Percentiles rank a stretch among this genome's conserved stretches.
Conservation (phyloP, 2,888 invertebrate species). For the Ochropleura leucogaster region DNA sequence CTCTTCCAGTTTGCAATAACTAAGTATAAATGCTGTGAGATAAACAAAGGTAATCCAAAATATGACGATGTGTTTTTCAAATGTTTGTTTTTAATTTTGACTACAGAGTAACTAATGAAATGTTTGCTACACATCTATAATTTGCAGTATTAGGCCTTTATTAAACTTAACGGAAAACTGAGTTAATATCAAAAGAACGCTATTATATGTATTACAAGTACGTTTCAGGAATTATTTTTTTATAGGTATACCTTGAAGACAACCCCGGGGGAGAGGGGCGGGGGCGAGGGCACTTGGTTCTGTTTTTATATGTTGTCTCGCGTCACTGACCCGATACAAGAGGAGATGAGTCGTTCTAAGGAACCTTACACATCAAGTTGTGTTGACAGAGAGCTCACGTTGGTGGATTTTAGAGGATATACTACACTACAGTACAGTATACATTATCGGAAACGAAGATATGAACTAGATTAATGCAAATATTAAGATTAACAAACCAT, state of each 20-base stretch:
- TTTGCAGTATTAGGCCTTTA: neutral
- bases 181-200: neutral
- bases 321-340: slow-evolving; percentile 52
- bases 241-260: neutral
- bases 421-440: too few relatives aligned
- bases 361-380: slow-evolving; percentile 33
- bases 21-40: too few relatives aligned
- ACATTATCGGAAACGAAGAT: too few relatives aligned
- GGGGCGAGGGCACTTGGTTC: neutral
- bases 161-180: too few relatives aligned
- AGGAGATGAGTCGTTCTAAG: slow-evolving; percentile 39
- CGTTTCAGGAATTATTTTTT: neutral
- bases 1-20: too few relatives aligned
- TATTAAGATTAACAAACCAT: too few relatives aligned
- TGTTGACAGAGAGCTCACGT: neutral
- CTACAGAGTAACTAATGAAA: neutral
- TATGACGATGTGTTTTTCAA: too few relatives aligned
- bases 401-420: neutral
- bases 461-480: too few relatives aligned
- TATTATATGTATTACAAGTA: neutral
- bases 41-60: too few relatives aligned
- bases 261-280: neutral
- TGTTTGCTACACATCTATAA: neutral
- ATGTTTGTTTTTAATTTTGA: neutral
- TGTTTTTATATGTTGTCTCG: slow-evolving; percentile 57